Conservation (phyloP, 2,113 vertebrate species). For the Oriolus oriolus region DNA sequence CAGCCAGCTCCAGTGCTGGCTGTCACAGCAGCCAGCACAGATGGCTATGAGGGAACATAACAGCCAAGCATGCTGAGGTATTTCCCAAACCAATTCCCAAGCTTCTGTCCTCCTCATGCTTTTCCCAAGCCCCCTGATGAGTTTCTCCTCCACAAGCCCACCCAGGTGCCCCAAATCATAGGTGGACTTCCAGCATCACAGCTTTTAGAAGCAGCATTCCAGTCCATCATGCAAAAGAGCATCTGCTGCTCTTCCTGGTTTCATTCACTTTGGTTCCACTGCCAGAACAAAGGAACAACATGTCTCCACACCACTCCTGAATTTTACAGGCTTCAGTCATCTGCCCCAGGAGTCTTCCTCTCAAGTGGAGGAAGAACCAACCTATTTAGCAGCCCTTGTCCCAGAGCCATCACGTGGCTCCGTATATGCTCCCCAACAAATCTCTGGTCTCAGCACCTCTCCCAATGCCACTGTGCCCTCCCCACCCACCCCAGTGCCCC, state of each 20-base stretch:
- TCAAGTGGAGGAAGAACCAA: background rate
- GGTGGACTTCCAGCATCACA: background rate
- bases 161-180: background rate
- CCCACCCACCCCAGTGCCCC: background rate
- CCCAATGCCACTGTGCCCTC: fast-evolving
- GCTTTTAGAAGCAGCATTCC: background rate
- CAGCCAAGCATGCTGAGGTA: background rate
- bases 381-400: background rate
- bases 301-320: background rate
- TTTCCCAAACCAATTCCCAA: background rate
- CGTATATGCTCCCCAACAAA: fast-evolving
- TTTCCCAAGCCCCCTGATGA: background rate
- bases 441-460: background rate
- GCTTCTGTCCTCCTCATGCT: background rate
- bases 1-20: background rate
- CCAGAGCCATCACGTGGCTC: background rate
- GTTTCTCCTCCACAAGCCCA: background rate
- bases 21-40: background rate
- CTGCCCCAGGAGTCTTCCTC: background rate
- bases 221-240: background rate
- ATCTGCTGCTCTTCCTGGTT: background rate
- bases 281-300: background rate
- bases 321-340: background rate
- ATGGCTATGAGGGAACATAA: background rate
- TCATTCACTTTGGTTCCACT: background rate